Evolutionary conservation across 1,140 invertebrate species (phyloP).

Genomic region (Spodoptera litura): DNA sequence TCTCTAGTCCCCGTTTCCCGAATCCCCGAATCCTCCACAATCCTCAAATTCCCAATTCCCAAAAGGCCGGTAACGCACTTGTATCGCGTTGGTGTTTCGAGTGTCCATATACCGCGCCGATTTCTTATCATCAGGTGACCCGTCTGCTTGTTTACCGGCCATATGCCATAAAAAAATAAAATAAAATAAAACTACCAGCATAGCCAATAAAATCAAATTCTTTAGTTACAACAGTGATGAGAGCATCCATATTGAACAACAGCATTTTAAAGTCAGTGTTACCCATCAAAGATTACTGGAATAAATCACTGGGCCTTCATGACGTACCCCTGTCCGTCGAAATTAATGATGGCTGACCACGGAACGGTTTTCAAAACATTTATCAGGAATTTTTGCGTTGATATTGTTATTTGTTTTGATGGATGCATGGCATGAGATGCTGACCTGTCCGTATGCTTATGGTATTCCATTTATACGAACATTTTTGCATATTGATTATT

Average conservation of each 20-base stretch:
- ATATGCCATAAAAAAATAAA: no score
- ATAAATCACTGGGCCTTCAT: conserved; percentile 54
- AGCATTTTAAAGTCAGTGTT: conserved; percentile 9
- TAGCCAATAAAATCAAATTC: neutral
- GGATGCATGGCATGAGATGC: neutral
- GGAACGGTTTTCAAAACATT: conserved; percentile 17
- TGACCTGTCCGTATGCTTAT: neutral
- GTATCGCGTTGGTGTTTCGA: no score
- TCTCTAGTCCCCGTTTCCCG: no score
- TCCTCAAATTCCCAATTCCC: no score
- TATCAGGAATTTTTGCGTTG: conserved; percentile 22
- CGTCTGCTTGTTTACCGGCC: no score
- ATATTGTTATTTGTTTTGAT: conserved; percentile 22
- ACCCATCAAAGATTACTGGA: conserved; percentile 13
- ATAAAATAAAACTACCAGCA: neutral
- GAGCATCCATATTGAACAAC: conserved; percentile 8
- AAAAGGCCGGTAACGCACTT: no score
- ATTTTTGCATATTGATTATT: no score
- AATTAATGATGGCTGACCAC: conserved; percentile 56
- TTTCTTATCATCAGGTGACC: no score
- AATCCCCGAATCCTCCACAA: no score
- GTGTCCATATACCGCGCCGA: no score
- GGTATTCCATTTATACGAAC: neutral
- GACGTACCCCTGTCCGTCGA: conserved; percentile 53
- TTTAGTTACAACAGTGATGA: conserved; percentile 8